These are phyloP conservation scores for Typhlichthys subterraneus DNA, from an alignment of 2,797 vertebrate species.

Conservation along the genomic window DNA sequence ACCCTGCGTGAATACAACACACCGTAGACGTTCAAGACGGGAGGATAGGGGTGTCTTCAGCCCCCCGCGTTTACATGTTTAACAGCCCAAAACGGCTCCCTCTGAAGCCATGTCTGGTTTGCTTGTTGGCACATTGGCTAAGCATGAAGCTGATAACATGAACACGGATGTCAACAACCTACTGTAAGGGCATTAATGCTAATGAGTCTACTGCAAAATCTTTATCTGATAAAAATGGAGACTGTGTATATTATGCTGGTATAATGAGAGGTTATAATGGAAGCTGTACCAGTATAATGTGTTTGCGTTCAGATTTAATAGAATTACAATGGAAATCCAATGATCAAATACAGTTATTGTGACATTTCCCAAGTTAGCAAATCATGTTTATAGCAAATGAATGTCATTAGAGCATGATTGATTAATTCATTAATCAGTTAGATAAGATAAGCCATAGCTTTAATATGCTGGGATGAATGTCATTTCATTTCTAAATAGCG, in stretches of 20 bases:
- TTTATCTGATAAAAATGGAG: slow-evolving; percentile 21
- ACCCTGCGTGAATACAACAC: slow-evolving; percentile 77
- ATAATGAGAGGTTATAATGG: slow-evolving; percentile 22
- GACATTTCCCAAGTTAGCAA: slow-evolving; percentile 49
- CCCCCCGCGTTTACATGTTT: neutral
- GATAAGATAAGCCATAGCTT: slow-evolving; percentile 33
- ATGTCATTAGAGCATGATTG: slow-evolving; percentile 46
- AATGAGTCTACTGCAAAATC: neutral
- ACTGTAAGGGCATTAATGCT: too few relatives aligned
- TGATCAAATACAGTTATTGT: slow-evolving; percentile 16
- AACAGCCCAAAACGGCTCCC: neutral
- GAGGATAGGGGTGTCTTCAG: slow-evolving; percentile 29
- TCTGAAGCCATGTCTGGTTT: too few relatives aligned
- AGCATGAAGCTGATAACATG: neutral
- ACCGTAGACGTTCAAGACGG: slow-evolving; percentile 60
- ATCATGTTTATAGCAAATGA: slow-evolving; percentile 44
- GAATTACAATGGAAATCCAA: slow-evolving; percentile 10
- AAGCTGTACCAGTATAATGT: slow-evolving; percentile 5
- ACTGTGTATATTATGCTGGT: slow-evolving; percentile 10
- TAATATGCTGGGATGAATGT: slow-evolving; percentile 25
- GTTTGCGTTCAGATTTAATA: slow-evolving; percentile 9
- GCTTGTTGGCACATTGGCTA: too few relatives aligned
- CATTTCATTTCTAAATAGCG: neutral
- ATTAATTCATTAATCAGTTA: slow-evolving; percentile 33
- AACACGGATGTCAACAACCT: neutral